phyloP scores from a whole-genome alignment of 2,797 vertebrate genomes.

The Vultur gryphus region DNA sequence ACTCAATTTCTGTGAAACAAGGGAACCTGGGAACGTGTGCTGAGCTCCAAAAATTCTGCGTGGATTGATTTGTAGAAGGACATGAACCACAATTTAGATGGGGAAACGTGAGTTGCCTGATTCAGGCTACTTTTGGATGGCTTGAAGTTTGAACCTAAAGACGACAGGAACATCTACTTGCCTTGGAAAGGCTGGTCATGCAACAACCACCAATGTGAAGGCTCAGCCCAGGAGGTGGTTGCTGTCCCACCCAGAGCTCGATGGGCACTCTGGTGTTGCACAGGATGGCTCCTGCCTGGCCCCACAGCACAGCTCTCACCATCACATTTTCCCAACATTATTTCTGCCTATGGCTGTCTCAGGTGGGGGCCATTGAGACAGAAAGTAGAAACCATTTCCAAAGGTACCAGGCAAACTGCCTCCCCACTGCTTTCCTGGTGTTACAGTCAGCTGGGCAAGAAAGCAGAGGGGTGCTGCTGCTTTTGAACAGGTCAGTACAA shows the following conservation, averaged over 20 bases:
- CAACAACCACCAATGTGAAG: fast-evolving
- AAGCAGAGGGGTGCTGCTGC: background rate
- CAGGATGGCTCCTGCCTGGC: background rate
- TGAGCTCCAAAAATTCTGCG: background rate
- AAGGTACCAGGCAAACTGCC: background rate
- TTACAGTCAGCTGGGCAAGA: background rate
- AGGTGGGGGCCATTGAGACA: background rate
- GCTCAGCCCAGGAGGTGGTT: background rate
- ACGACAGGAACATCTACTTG: background rate
- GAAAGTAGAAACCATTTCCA: background rate
- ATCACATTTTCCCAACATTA: background rate
- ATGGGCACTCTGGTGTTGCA: background rate
- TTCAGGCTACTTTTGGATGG: background rate
- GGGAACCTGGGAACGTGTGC: fast-evolving
- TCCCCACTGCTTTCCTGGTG: background rate
- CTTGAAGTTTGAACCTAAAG: background rate
- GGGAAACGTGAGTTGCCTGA: background rate
- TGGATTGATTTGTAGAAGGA: background rate
- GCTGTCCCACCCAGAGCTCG: background rate
- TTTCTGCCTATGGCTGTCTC: background rate
- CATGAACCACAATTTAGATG: background rate
- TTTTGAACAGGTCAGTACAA: background rate
- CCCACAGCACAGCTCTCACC: background rate
- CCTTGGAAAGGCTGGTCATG: background rate
- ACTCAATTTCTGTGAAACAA: background rate